These are phyloP conservation scores for Trogon melanurus DNA, from an alignment of 2,113 vertebrate genomes.

Conservation along the genomic window DNA sequence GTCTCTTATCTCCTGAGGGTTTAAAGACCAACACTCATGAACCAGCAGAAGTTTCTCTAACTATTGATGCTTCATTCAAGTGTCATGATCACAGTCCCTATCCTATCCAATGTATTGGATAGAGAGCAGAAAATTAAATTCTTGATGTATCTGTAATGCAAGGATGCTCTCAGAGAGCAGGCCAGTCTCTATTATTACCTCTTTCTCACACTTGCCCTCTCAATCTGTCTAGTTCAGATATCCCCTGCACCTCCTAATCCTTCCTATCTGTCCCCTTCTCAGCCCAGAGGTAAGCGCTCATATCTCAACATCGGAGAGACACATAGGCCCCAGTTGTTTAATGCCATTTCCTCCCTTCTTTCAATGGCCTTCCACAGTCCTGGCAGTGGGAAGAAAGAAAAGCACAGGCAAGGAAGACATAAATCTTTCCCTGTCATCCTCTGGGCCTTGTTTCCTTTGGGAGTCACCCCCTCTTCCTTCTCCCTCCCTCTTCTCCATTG, in stretches of 20 bases:
- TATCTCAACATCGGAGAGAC: not conserved
- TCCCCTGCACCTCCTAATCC: not conserved
- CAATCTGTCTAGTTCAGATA: not conserved
- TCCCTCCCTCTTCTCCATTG: not conserved
- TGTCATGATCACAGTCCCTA: not conserved
- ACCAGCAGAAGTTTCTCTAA: not conserved
- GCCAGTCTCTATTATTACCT: not conserved
- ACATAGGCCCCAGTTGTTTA: not conserved
- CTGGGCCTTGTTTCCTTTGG: not conserved
- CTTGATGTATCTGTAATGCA: not conserved
- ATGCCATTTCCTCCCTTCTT: not conserved
- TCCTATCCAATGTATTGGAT: not conserved
- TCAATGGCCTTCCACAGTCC: not conserved
- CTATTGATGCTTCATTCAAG: not conserved
- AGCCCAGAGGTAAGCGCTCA: not conserved
- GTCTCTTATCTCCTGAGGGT: not conserved
- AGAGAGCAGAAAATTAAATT: not conserved
- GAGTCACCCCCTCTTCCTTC: not conserved
- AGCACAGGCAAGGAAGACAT: conserved; percentile 14
- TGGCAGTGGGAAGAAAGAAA: not conserved
- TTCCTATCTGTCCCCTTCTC: not conserved
- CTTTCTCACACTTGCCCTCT: not conserved
- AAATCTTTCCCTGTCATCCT: conserved; percentile 15
- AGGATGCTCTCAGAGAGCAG: not conserved
- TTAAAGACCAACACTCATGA: not conserved